Conservation (phyloP, 2,888 invertebrate genomes). For the Tetrapedia diversipes region DNA sequence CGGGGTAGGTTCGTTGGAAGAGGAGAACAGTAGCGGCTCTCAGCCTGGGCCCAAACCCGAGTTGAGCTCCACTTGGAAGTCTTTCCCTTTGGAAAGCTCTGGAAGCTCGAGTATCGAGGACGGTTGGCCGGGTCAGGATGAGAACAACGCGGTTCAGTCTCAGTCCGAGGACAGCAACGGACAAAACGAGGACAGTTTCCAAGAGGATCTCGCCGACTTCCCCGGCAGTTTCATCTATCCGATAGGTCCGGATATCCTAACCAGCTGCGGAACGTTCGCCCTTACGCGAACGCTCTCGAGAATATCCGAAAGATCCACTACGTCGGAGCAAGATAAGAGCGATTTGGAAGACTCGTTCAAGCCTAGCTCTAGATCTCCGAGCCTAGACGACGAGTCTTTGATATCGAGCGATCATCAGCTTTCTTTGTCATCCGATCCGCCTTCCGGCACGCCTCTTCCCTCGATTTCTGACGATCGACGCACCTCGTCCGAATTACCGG, state of each 20-base stretch:
- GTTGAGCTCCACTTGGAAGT: constrained; percentile 91
- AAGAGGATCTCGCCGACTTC: constrained; percentile 91
- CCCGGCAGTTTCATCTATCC: constrained; percentile 91
- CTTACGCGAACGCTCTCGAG: constrained; percentile 91
- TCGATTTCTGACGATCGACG: constrained; percentile 91
- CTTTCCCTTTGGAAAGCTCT: constrained; percentile 93
- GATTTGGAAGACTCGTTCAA: constrained; percentile 94
- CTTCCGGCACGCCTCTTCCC: constrained; percentile 82
- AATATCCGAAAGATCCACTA: constrained; percentile 94
- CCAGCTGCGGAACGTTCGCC: constrained; percentile 90
- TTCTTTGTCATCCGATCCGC: constrained; percentile 93
- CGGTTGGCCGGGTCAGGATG: constrained; percentile 90
- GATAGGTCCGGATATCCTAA: constrained; percentile 87
- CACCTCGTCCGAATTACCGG: constrained; percentile 93
- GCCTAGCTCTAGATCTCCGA: constrained; percentile 92
- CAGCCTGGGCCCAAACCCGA: constrained; percentile 84
- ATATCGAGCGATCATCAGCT: constrained; percentile 94
- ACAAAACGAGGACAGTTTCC: constrained; percentile 84
- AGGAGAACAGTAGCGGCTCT: constrained; percentile 74
- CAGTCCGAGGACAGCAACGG: constrained; percentile 79
- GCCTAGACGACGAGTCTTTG: constrained; percentile 92
- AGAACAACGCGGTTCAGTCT: constrained; percentile 74
- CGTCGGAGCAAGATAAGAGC: constrained; percentile 92
- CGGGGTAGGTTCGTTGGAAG: constrained; percentile 75
- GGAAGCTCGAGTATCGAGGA: constrained; percentile 94